Percentiles rank a stretch among this genome's conserved stretches.
Evolutionary conservation across 2,113 vertebrate species (phyloP).

Genomic region (Rhizomys pruinosus): DNA sequence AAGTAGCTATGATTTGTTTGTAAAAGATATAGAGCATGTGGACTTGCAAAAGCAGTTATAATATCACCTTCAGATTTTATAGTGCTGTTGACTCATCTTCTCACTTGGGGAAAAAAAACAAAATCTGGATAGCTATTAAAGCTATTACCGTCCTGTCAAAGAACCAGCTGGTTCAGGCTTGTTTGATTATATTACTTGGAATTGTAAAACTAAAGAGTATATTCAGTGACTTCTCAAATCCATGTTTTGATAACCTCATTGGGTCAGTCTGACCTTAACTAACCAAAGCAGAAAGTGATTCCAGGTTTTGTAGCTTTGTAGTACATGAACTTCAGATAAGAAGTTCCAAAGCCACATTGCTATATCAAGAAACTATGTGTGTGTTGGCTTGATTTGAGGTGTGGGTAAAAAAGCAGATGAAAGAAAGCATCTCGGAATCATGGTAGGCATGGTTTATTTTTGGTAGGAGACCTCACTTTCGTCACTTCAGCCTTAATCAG

Average conservation of each 20-base stretch:
- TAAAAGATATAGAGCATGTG: conserved; percentile 30
- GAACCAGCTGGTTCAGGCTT: conserved; percentile 58
- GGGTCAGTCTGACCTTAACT: conserved; percentile 69
- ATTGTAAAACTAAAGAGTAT: conserved; percentile 58
- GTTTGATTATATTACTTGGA: conserved; percentile 59
- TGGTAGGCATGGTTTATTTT: conserved; percentile 56
- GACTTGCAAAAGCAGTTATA: conserved; percentile 37
- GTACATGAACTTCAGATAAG: conserved; percentile 32
- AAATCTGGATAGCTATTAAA: conserved; percentile 24
- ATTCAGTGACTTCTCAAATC: conserved; percentile 51
- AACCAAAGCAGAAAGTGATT: conserved; percentile 31
- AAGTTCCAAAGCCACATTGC: conserved; percentile 35
- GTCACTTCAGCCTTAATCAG: background rate
- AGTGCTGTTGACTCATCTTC: conserved; percentile 39
- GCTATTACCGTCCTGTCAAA: background rate
- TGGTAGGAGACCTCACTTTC: conserved; percentile 20
- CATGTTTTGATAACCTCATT: conserved; percentile 73
- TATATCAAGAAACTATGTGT: conserved; percentile 60
- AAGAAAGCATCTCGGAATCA: conserved; percentile 33
- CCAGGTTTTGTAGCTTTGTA: conserved; percentile 17
- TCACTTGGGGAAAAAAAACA: conserved; percentile 9
- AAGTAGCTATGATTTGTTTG: conserved; percentile 28
- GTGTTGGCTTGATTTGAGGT: conserved; percentile 8
- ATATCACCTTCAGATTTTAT: conserved; percentile 57
- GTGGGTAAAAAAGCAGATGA: conserved; percentile 39